Base-by-base conservation (phyloP, 2,113 vertebrate genomes). In the Lucifuga dentata region DNA sequence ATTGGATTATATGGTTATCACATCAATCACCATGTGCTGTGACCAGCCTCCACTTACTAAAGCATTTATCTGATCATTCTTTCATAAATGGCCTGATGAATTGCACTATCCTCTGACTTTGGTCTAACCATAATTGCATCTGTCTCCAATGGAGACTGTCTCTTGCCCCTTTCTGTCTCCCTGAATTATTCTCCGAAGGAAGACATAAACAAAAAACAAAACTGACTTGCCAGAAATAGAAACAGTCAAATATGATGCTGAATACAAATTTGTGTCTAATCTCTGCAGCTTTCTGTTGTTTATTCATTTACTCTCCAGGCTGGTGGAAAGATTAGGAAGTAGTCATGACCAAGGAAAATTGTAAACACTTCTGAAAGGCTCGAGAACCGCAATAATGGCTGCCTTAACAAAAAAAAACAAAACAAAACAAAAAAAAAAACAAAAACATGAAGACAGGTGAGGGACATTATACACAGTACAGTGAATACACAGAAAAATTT, bases 1-100 rank as follows among this genome's bases (percentile, higher is more conserved):
- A 86, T 76, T 88, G 76, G 76, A 85, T 88, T 77, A 82, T 57
- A 45, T 43, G 55, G 73, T 69, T 77, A 79, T 86, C 82, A 41
- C 77, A 89, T 88, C 73, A 64, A 86, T 89, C 89, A 86, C 66
- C 40, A 48, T 6, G 1, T 56, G 49, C 71, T 68, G 66, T 69
- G 80, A 77, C 80, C 70, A 49, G 58, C 73, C 77, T 68, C 80
- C 69, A 78, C 85, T 89, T 86, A 84, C 73, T 50, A 63, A 75
- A 84, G 78, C 80, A 71, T 83, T 88, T 88, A 86, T 88, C 80
- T 77, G 68, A 83, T 88, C 75, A 83, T 71, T 64, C 70, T 64
- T 65, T 89, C 81, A 82, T 85, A 82, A 88, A 82, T 43, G 71
- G 70, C 48, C 78, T 80, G 80, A 88, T 89, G 78, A 85, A 88